phyloP scores from a whole-genome alignment of 2,113 vertebrate species.

The Leiothrix lutea region DNA sequence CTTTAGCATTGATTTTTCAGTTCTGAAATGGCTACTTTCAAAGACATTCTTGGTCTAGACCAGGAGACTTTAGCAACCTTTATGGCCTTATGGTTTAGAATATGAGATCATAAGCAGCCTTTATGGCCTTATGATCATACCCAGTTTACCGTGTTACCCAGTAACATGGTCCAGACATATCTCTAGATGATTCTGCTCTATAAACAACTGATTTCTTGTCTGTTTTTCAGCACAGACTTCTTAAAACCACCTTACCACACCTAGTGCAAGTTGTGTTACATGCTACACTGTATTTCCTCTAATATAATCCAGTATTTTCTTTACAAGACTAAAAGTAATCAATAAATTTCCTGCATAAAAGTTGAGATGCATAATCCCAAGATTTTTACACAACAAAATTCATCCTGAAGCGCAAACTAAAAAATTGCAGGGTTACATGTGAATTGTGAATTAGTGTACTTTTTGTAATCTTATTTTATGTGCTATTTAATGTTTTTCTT shows the following conservation, averaged over 20 bases:
- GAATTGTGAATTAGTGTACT: not conserved
- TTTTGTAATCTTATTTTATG: constrained; percentile 14
- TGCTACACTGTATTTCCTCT: not conserved
- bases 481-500: constrained; percentile 39
- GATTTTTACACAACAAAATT: not conserved
- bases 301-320: not conserved
- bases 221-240: not conserved
- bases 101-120: not conserved
- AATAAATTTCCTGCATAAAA: not conserved
- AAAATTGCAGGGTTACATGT: not conserved
- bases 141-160: not conserved
- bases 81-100: not conserved
- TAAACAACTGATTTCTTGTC: not conserved
- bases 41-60: not conserved
- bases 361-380: not conserved
- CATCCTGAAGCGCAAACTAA: not conserved
- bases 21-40: not conserved
- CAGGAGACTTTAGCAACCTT: not conserved
- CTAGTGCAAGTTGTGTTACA: not conserved
- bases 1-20: not conserved
- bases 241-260: not conserved
- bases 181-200: not conserved
- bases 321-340: not conserved
- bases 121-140: not conserved
- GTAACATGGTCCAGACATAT: not conserved